Percentiles rank a stretch among this genome's conserved stretches.
These are phyloP conservation scores for Sinocyclocheilus anophthalmus DNA, from an alignment of 2,113 vertebrate species.

Conservation along the genomic window DNA sequence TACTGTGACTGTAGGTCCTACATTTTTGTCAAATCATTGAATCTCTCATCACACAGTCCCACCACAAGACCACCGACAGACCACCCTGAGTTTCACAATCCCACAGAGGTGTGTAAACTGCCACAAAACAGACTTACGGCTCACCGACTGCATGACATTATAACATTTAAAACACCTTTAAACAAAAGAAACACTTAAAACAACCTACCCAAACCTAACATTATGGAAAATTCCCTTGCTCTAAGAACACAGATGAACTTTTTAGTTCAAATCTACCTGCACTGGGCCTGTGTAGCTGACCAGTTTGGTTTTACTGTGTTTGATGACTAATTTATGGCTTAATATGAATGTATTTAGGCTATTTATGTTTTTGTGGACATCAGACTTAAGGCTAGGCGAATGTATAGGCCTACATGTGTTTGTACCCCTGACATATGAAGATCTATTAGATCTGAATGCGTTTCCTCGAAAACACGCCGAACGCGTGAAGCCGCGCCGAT, in stretches of 20 bases:
- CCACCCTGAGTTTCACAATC: not conserved
- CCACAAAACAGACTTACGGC: not conserved
- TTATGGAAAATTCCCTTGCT: not conserved
- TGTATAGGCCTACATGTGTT: not conserved
- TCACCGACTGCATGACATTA: too few relatives aligned
- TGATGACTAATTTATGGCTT: not conserved
- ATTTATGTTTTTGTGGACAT: not conserved
- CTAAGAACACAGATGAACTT: not conserved
- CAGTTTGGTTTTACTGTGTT: too few relatives aligned
- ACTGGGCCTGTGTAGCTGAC: too few relatives aligned
- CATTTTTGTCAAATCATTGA: not conserved
- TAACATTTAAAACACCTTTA: too few relatives aligned
- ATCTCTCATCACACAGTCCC: not conserved
- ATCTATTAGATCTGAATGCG: too few relatives aligned
- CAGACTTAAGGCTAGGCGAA: not conserved
- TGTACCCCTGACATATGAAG: too few relatives aligned
- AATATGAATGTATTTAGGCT: not conserved
- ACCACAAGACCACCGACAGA: slow-evolving; percentile 34
- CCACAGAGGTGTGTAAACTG: not conserved
- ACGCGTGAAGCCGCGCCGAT: too few relatives aligned
- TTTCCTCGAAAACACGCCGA: too few relatives aligned
- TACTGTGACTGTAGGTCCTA: too few relatives aligned
- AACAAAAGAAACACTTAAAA: too few relatives aligned
- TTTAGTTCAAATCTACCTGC: too few relatives aligned
- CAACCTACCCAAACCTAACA: not conserved